A percentile compares a stretch with the other conserved stretches of the same genome.
Conservation (phyloP, 2,888 invertebrate genomes). For the Tetheella fluctuosa region DNA sequence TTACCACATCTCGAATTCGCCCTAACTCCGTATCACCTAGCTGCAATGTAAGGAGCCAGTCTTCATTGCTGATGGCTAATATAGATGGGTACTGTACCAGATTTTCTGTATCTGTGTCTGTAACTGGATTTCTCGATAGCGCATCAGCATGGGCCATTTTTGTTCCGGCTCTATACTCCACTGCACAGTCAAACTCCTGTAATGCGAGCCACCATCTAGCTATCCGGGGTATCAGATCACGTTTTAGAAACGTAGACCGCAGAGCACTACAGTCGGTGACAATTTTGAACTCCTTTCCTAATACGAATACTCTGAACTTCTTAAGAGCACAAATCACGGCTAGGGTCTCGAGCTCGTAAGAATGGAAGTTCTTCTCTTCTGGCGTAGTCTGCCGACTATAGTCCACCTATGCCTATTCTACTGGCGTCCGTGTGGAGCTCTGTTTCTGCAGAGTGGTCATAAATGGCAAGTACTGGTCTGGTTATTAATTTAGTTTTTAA, state of each 20-base stretch:
- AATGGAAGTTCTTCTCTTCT: no score
- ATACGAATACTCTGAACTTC: slow-evolving; percentile 27
- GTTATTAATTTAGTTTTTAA: no score
- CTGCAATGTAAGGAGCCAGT: slow-evolving; percentile 13
- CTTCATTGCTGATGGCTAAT: slow-evolving; percentile 41
- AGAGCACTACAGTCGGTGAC: slow-evolving; percentile 27
- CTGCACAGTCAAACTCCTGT: not conserved
- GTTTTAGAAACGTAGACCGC: slow-evolving; percentile 24
- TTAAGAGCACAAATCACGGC: slow-evolving; percentile 17
- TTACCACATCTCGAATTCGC: not conserved
- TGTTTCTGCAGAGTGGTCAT: no score
- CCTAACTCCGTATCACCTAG: not conserved
- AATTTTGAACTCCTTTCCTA: slow-evolving; percentile 26
- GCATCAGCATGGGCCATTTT: slow-evolving; percentile 19
- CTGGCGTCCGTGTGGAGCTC: no score
- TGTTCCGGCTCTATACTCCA: no score
- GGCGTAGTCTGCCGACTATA: no score
- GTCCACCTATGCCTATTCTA: no score
- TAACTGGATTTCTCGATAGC: slow-evolving; percentile 17
- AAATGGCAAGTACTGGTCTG: no score
- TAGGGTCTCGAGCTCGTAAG: no score
- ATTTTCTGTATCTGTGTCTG: slow-evolving; percentile 22
- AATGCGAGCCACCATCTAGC: slow-evolving; percentile 28
- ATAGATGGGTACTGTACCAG: slow-evolving; percentile 49
- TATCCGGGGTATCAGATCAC: slow-evolving; percentile 26